phyloP scores from a whole-genome alignment of 35 echinoderm and acorn worm genomes.

The Nesometra sesokonis region DNA sequence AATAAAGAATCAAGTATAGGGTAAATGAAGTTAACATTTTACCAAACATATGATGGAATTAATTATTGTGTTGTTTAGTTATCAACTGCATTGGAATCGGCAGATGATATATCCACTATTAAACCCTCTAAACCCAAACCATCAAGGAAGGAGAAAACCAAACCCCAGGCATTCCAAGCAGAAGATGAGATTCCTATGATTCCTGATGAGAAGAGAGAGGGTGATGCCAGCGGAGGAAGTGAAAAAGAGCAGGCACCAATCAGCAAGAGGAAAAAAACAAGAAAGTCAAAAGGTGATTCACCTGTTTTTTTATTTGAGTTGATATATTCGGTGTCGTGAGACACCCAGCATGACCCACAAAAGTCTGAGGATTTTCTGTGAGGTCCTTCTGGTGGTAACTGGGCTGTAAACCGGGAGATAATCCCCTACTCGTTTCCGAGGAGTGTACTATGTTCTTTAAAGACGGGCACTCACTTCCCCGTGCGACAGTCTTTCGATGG shows the following conservation, averaged over 20 bases:
- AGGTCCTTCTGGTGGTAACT: too few species aligned
- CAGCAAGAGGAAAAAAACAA: neutral
- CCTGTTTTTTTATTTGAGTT: neutral
- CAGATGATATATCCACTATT: conserved; percentile 8
- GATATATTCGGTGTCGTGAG: neutral
- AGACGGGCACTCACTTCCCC: too few species aligned
- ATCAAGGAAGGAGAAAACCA: neutral
- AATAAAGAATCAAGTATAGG: too few species aligned
- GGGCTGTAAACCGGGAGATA: neutral
- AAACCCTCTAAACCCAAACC: neutral
- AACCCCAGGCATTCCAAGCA: neutral
- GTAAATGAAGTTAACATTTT: too few species aligned
- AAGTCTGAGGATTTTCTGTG: too few species aligned
- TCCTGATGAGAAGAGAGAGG: conserved; percentile 4
- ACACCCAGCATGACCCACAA: too few species aligned
- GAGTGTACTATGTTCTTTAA: too few species aligned
- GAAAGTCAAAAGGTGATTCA: neutral
- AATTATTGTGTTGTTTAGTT: conserved; percentile 34
- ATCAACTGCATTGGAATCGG: conserved; percentile 39
- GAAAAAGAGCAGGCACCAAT: neutral
- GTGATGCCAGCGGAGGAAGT: conserved; percentile 1
- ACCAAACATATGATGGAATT: too few species aligned
- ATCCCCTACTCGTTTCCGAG: too few species aligned
- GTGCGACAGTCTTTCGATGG: too few species aligned
- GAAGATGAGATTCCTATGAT: conserved; percentile 34